Evolutionary conservation across 2,888 invertebrate genomes (phyloP).

Genomic region (Patella ulyssiponensis): DNA sequence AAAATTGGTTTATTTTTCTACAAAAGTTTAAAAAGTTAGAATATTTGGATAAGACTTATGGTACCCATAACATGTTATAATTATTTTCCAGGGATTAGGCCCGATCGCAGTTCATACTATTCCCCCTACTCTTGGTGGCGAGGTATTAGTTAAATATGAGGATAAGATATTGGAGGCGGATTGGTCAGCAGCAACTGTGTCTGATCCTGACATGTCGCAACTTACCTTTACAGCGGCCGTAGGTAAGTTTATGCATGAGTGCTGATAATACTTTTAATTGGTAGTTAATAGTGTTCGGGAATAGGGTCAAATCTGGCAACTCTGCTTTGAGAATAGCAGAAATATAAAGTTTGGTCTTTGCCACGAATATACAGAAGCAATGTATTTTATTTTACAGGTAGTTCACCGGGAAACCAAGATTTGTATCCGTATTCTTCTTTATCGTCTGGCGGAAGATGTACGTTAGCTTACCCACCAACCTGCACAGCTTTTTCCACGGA

Average conservation of each 20-base stretch:
- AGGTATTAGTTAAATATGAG: not conserved
- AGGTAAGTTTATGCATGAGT: not conserved
- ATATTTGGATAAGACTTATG: no score
- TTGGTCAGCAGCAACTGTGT: not conserved
- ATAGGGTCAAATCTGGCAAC: no score
- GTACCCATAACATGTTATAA: no score
- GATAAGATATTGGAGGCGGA: not conserved
- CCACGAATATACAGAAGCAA: no score
- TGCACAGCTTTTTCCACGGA: conserved; percentile 27
- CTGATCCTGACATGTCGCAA: not conserved
- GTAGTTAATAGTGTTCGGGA: no score
- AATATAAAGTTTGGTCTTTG: no score
- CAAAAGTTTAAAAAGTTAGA: no score
- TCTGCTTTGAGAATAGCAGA: no score
- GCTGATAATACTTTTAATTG: no score
- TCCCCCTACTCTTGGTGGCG: not conserved
- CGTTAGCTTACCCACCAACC: conserved; percentile 16
- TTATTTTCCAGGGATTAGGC: not conserved
- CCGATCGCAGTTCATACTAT: not conserved
- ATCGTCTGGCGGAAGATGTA: not conserved
- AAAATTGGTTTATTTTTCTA: no score
- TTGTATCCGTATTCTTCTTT: not conserved
- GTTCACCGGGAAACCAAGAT: not conserved
- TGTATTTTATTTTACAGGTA: not conserved
- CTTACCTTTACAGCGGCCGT: not conserved